These are phyloP conservation scores for Euphydryas editha DNA, from an alignment of 2,888 invertebrate species.

Conservation along the genomic window DNA sequence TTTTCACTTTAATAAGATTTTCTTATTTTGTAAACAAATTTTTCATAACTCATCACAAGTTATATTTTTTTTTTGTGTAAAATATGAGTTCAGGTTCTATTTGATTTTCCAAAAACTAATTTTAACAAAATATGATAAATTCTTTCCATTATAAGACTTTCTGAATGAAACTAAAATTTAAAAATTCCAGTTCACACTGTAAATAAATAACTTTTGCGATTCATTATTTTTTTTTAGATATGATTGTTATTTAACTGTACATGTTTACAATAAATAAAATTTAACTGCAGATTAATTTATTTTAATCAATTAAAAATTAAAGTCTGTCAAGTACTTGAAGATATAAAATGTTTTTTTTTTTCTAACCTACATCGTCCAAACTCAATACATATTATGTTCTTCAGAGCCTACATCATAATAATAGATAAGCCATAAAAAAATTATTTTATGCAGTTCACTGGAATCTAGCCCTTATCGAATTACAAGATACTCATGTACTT, in stretches of 20 bases:
- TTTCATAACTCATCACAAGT: not conserved
- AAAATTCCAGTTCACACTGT: too few relatives aligned
- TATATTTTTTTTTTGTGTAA: not conserved
- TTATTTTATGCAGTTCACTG: not conserved
- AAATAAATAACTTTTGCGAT: too few relatives aligned
- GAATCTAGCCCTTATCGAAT: conserved; percentile 15
- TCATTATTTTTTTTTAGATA: too few relatives aligned
- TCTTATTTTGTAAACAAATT: not conserved
- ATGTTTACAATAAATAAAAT: too few relatives aligned
- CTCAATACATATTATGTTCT: not conserved
- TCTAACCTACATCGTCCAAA: not conserved
- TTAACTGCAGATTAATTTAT: too few relatives aligned
- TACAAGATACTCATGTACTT: conserved; percentile 16
- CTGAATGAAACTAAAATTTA: not conserved
- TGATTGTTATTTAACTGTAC: too few relatives aligned
- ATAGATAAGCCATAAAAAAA: too few relatives aligned
- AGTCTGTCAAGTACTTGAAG: not conserved
- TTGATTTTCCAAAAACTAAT: too few relatives aligned
- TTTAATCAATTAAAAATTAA: not conserved
- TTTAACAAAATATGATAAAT: not conserved
- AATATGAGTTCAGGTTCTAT: too few relatives aligned
- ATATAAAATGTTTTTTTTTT: not conserved
- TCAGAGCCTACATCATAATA: not conserved
- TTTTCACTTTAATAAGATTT: not conserved
- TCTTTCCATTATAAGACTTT: not conserved